Conservation (phyloP, 2,888 invertebrate genomes). For the Epistrophe eligans region DNA sequence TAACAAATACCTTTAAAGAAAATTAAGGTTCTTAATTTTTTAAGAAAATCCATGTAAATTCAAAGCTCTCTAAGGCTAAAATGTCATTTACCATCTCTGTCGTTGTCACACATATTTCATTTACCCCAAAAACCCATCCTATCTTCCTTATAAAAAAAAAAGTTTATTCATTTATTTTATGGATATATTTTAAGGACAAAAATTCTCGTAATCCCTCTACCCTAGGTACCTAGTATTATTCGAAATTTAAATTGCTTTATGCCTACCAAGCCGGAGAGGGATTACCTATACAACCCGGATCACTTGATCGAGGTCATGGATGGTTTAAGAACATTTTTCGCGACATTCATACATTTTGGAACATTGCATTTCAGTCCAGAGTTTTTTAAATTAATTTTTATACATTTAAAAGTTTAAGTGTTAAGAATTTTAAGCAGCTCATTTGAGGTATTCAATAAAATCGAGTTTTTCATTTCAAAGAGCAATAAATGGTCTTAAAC, state of each 20-base stretch:
- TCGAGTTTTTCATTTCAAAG: no score
- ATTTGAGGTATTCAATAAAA: no score
- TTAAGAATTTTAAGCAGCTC: no score
- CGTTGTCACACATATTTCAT: constrained; percentile 41
- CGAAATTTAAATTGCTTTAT: constrained; percentile 63
- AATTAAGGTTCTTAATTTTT: constrained; percentile 39
- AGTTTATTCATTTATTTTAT: constrained; percentile 23
- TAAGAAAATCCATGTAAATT: constrained; percentile 40
- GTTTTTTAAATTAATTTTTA: no score
- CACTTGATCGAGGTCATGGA: not conserved
- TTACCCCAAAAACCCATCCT: not conserved
- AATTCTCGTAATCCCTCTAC: constrained; percentile 27
- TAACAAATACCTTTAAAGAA: constrained; percentile 28
- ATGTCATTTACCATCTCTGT: constrained; percentile 31
- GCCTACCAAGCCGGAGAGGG: constrained; percentile 24
- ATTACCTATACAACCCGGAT: not conserved
- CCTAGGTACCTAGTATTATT: constrained; percentile 8
- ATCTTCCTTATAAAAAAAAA: not conserved
- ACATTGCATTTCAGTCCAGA: no score
- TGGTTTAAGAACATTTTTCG: no score
- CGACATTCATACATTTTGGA: no score
- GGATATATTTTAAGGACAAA: constrained; percentile 32
- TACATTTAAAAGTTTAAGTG: no score
- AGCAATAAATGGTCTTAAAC: no score
- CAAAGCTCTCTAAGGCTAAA: constrained; percentile 33